Evolutionary conservation across 2,113 vertebrate genomes (phyloP), one percentile per base, ranked within the genome.

Genomic region (Oreotrochilus melanogaster): DNA sequence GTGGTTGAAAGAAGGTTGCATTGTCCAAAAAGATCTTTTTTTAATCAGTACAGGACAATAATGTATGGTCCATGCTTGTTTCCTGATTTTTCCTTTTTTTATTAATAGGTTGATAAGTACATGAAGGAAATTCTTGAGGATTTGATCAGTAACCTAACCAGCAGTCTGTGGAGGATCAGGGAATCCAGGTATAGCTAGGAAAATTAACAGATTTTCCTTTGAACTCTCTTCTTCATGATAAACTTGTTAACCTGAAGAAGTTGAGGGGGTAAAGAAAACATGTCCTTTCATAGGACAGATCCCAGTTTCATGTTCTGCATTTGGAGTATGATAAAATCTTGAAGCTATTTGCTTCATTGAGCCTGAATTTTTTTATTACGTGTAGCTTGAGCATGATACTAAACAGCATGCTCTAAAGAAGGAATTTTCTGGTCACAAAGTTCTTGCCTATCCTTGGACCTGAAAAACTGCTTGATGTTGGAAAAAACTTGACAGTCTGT

Each of bases 101-200:
- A 57, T 94, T 70, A 91, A 70, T 75, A 99, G 99, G 98, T 99
- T 91, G 99, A 99, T 97, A 99, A 99, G 70, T 99, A 99, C 97
- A 98, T 99, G 86, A 99, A 99, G 89, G 99, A 99, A 92, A 99
- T 99, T 95, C 98, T 99, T 93, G 98, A 99, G 80, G 99, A 99
- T 97, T 98, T 99, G 69, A 96, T 99, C 91, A 99, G 98, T 93
- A 99, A 99, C 96, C 96, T 99, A 96, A 99, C 99, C 67, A 99
- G 98, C 96, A 99, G 95, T 93, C 98, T 99, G 94, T 99, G 99
- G 99, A 98, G 99, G 95, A 98, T 99, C 76, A 98, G 99, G 27
- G 99, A 99, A 98, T 99, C 99, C 90, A 99, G 99, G 99, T 99
- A 98, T 48, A 78, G 45, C 60, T 71, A 42, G 35, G 30, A 64